Percentiles rank a stretch among this genome's conserved stretches.
These are phyloP conservation scores for Caenorhabditis doughertyi DNA, from an alignment of 2,888 invertebrate species.

Conservation along the genomic window DNA sequence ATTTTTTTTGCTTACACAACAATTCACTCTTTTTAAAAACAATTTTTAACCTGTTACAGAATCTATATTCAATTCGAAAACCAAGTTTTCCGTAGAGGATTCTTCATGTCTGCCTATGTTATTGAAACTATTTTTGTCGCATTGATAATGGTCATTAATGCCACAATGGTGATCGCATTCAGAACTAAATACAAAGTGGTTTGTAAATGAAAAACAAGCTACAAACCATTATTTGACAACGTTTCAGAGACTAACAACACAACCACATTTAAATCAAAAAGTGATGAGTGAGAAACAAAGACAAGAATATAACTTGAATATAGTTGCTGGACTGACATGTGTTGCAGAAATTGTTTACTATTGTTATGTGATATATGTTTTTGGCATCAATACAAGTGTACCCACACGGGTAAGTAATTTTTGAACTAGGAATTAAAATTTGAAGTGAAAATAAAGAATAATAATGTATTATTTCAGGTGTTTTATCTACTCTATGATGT, in stretches of 20 bases:
- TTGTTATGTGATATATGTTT: slow-evolving; percentile 66
- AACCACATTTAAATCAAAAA: slow-evolving; percentile 59
- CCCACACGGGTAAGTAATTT: slow-evolving; percentile 60
- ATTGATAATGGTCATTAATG: slow-evolving; percentile 63
- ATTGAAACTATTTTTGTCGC: slow-evolving; percentile 65
- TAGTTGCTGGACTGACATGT: slow-evolving; percentile 67
- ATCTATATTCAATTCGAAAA: slow-evolving; percentile 67
- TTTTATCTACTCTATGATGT: slow-evolving; percentile 70
- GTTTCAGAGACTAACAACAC: slow-evolving; percentile 51
- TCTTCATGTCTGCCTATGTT: slow-evolving; percentile 65
- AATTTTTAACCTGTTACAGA: slow-evolving; percentile 24
- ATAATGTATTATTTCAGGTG: too few species aligned
- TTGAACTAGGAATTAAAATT: too few species aligned
- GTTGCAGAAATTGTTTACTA: slow-evolving; percentile 69
- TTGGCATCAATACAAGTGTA: slow-evolving; percentile 69
- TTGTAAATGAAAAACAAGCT: background rate
- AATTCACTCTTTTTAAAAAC: too few species aligned
- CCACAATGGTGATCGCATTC: slow-evolving; percentile 65
- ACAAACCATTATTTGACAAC: background rate
- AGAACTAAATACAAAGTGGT: slow-evolving; percentile 64
- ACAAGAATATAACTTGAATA: slow-evolving; percentile 68
- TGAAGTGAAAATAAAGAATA: too few species aligned
- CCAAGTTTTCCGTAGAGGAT: slow-evolving; percentile 55
- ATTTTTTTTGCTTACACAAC: too few species aligned
- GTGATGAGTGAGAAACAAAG: slow-evolving; percentile 68